Conservation (phyloP, 2,797 vertebrate genomes). For the Catamblyrhynchus diadema region DNA sequence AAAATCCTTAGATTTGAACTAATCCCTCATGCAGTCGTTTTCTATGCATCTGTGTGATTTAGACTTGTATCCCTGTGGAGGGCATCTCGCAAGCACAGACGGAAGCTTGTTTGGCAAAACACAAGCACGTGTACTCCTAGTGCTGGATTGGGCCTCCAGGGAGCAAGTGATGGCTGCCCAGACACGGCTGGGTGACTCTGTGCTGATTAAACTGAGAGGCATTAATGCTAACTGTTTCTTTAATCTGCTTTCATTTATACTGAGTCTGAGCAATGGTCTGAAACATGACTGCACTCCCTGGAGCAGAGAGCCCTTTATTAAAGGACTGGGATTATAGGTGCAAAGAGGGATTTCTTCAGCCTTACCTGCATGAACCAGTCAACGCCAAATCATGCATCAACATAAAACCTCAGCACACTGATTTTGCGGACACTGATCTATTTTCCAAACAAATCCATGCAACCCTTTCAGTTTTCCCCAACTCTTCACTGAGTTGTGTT, state of each 20-base stretch:
- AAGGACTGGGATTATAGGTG: background rate
- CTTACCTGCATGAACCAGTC: background rate
- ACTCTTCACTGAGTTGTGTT: background rate
- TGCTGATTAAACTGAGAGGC: background rate
- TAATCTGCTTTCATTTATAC: background rate
- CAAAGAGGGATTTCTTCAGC: background rate
- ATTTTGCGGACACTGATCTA: background rate
- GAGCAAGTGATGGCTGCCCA: background rate
- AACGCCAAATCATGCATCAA: accelerated
- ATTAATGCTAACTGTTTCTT: background rate
- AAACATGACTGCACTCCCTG: background rate
- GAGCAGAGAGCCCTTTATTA: background rate
- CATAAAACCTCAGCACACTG: background rate
- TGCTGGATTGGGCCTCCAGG: background rate
- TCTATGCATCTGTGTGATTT: background rate
- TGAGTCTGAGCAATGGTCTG: background rate
- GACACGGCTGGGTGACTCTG: background rate
- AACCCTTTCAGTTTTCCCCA: background rate
- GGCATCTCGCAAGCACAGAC: background rate
- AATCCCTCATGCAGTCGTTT: background rate
- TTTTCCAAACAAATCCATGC: background rate
- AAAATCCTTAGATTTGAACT: background rate
- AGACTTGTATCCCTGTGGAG: background rate
- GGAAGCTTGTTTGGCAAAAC: background rate
- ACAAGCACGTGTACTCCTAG: accelerated